Base-by-base conservation (phyloP, 2,797 vertebrate genomes). In the Enteromius fasciolatus region DNA sequence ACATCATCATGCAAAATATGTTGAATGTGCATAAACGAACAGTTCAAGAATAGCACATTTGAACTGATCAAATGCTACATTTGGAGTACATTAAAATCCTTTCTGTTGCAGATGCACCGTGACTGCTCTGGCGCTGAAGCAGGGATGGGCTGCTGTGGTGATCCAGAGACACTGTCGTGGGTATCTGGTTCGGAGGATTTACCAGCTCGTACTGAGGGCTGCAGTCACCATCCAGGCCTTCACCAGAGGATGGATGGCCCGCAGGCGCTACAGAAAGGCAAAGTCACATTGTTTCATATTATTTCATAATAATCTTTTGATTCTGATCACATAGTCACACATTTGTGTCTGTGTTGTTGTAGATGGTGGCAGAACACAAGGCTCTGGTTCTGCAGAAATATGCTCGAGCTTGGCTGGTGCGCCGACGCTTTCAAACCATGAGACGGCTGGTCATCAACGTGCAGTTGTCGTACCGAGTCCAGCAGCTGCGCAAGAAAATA, bases 301-400 rank as follows among this genome's bases (percentile, higher is more conserved):
- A 12, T 18, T 28, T 63, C 57, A 7, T 20, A 1, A 25, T 10
- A 8, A 0, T 4, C 20, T 39, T 75, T 75, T 28, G 63, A 23
- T 2, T 41, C 17, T 61, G n/a, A 12, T 57, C 41, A 28, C 54
- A 57, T 12, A 54, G 25, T 66, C 7, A 20, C 17, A 33, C 46
- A 4, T 63, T 10, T 77, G 46, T 25, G 70, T 70, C 25, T n/a
- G n/a, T 36, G 6, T 74, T 76, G 1, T 44, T 80, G 41, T 87
- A 99, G 98, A 94, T 99, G 95, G 90, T 97, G 36, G 85, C 96
- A 41, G 97, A 97, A 57, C 95, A 97, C 68, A 99, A 99, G 89
- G 98, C 96, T 1, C 69, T 97, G 89, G 90, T 99, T 78, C 92
- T 99, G 0, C 98, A 99, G 94, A 99, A 99, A 78, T 94, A 99